These are phyloP conservation scores for Cephus pygmeus DNA, from an alignment of 2,888 invertebrate species.

Conservation along the genomic window DNA sequence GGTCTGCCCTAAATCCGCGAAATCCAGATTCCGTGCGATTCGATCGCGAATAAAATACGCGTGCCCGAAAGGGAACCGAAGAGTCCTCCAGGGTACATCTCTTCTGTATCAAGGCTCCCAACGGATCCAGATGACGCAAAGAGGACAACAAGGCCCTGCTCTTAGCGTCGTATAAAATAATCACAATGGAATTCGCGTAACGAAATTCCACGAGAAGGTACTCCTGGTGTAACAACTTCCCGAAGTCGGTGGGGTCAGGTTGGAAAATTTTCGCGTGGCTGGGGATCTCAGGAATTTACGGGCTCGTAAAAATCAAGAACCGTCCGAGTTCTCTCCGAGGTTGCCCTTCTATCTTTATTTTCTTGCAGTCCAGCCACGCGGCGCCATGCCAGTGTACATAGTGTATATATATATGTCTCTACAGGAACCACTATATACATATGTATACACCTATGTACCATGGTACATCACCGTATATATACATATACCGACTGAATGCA, in stretches of 20 bases:
- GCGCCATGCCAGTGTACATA: background rate
- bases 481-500: background rate
- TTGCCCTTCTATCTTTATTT: slow-evolving; percentile 43
- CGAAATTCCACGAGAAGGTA: background rate
- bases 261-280: slow-evolving; percentile 2
- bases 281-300: slow-evolving; percentile 55
- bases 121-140: background rate
- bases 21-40: background rate
- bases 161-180: background rate
- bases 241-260: background rate
- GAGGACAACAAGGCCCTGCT: background rate
- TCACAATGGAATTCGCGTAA: background rate
- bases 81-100: background rate
- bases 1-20: slow-evolving; percentile 4
- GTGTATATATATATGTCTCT: background rate
- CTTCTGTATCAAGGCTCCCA: background rate
- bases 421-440: background rate
- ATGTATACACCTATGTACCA: background rate
- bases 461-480: background rate
- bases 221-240: background rate
- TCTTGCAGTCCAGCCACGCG: slow-evolving; percentile 16
- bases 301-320: slow-evolving; percentile 66
- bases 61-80: background rate
- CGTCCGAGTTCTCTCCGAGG: slow-evolving; percentile 52
- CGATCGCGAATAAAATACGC: background rate